A percentile compares a stretch with the other conserved stretches of the same genome.
Evolutionary conservation across 2,113 vertebrate genomes (phyloP).

Genomic region (Galemys pyrenaicus): DNA sequence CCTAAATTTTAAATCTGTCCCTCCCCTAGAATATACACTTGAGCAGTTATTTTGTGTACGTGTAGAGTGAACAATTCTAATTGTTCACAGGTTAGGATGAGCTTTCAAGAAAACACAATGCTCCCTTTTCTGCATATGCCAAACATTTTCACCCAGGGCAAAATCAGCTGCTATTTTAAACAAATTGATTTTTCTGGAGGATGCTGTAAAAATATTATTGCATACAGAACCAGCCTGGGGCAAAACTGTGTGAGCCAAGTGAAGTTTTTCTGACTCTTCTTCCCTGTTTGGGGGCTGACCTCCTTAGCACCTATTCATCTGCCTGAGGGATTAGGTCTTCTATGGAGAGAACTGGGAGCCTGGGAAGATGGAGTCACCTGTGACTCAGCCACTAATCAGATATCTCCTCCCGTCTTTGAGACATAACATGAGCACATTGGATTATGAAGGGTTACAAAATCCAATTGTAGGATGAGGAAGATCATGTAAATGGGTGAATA

Average conservation of each 20-base stretch:
- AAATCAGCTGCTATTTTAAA: slow-evolving; percentile 74
- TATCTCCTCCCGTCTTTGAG: neutral
- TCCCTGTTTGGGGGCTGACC: neutral
- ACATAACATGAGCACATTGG: neutral
- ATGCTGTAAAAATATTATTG: slow-evolving; percentile 67
- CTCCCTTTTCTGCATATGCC: slow-evolving; percentile 60
- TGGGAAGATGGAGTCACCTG: neutral
- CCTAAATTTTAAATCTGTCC: slow-evolving; percentile 51
- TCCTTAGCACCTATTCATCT: neutral
- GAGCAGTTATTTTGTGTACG: neutral
- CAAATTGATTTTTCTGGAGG: slow-evolving; percentile 75
- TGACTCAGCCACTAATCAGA: neutral
- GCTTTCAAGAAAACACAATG: slow-evolving; percentile 38
- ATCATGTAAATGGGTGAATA: neutral
- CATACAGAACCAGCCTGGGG: slow-evolving; percentile 60
- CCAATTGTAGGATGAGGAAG: neutral
- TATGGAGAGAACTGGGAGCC: neutral
- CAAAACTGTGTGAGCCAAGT: neutral
- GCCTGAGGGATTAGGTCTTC: neutral
- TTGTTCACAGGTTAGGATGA: slow-evolving; percentile 37
- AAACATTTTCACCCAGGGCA: slow-evolving; percentile 67
- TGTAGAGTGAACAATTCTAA: neutral
- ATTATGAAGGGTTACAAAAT: neutral
- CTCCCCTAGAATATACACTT: slow-evolving; percentile 26
- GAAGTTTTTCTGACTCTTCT: neutral